Evolutionary conservation across 2,797 vertebrate genomes (phyloP).

Genomic region (Spatula versicolor): DNA sequence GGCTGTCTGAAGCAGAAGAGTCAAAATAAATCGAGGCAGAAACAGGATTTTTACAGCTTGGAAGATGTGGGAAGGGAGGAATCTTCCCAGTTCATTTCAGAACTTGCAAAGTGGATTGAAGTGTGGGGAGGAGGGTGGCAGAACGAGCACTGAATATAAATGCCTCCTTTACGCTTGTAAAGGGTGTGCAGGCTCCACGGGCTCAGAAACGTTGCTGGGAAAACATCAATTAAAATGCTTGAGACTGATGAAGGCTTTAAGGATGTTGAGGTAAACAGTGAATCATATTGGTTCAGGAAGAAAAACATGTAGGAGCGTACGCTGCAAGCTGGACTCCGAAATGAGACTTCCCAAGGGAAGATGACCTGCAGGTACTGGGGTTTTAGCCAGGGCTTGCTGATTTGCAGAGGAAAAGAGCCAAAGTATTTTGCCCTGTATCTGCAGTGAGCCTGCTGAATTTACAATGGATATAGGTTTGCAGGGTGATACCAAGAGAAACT

Average conservation of each 20-base stretch:
- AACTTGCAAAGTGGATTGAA: background rate
- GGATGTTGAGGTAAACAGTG: conserved; percentile 11
- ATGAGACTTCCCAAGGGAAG: background rate
- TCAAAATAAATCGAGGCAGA: background rate
- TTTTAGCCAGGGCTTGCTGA: background rate
- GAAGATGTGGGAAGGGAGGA: background rate
- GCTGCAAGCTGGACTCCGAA: background rate
- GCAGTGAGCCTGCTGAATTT: background rate
- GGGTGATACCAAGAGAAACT: background rate
- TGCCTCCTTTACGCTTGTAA: background rate
- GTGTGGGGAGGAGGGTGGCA: background rate
- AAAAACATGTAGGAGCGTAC: background rate
- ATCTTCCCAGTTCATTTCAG: background rate
- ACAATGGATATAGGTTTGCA: background rate
- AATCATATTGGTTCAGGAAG: conserved; percentile 4
- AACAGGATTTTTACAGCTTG: background rate
- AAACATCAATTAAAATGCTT: conserved; percentile 21
- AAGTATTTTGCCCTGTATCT: background rate
- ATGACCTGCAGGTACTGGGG: background rate
- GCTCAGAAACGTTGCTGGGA: conserved; percentile 13
- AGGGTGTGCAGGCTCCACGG: background rate
- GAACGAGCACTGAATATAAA: conserved; percentile 9
- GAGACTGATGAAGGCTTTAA: background rate
- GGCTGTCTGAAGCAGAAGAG: background rate
- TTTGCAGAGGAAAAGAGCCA: background rate